These are phyloP conservation scores for Trissoscelio sp. DNA, from an alignment of 2,888 invertebrate species.

Conservation along the genomic window DNA sequence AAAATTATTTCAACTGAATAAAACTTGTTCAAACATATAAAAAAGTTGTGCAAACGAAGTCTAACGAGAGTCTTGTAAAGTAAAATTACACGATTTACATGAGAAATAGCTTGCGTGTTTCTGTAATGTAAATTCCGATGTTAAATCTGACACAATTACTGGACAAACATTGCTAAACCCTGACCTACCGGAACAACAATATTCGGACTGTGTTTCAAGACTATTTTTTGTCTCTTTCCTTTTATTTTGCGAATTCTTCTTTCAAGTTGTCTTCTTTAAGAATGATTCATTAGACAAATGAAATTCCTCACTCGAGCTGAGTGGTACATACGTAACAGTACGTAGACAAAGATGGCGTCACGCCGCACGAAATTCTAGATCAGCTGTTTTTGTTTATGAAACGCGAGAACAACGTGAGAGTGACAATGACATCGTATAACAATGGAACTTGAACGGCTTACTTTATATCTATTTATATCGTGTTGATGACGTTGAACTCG, in stretches of 20 bases:
- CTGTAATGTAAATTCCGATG: too few relatives aligned
- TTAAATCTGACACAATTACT: too few relatives aligned
- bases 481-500: constrained; percentile 61
- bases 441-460: constrained; percentile 58
- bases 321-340: constrained; percentile 46
- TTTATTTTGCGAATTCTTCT: not conserved
- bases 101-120: too few relatives aligned
- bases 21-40: too few relatives aligned
- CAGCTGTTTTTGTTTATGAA: constrained; percentile 67
- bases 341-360: constrained; percentile 56
- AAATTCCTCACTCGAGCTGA: constrained; percentile 49
- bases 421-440: constrained; percentile 65
- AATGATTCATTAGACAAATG: constrained; percentile 63
- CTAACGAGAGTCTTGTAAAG: too few relatives aligned
- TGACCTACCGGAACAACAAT: too few relatives aligned
- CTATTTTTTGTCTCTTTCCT: not conserved
- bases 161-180: too few relatives aligned
- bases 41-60: too few relatives aligned
- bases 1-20: too few relatives aligned
- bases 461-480: constrained; percentile 60
- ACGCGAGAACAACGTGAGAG: constrained; percentile 51
- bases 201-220: too few relatives aligned
- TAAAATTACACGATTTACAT: too few relatives aligned
- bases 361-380: constrained; percentile 59
- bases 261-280: constrained; percentile 32